Base-by-base conservation (phyloP, 2,888 invertebrate species). In the Agrypnus murinus region DNA sequence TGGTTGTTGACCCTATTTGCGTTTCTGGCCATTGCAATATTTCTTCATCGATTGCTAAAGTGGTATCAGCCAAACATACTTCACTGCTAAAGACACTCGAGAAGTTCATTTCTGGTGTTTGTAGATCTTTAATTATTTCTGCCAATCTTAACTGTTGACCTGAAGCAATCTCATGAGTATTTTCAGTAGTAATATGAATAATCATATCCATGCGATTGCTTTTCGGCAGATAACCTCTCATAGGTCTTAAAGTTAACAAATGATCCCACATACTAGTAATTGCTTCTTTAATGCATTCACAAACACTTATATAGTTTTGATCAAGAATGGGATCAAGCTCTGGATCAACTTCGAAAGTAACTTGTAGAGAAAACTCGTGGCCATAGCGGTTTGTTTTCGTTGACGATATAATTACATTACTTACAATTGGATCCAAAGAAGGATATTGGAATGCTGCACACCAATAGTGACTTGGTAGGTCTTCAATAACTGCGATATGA, bases 1-100 rank as follows among this genome's bases (percentile, higher is more conserved):
- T 87, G 0, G 87, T 84, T 34, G 87, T 85, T 59, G 87, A 86
- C 0, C 88, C 89, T 15, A 88, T 85, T 12, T 78, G 74, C 40
- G 87, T 87, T 65, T 86, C 75, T 57, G 86, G 86, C 88, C 88
- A 88, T 7, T 50, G 43, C 17, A 77, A 38, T 2, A 45, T 58
- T 7, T 50, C 60, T 2, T 55, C 53, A 43, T 72, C 57, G 2
- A 15, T 12, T 6, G 58, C 46, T 7, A 55, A 69, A 5, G 60
- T 58, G 0, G 45, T 67, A 0, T 17, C 19, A 8, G 8, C 9
- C 7, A 73, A 57, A 53, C 77, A 77, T 10, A 65, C n/a, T 9
- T 66, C 70, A 32, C 69, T 67, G 34, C 62, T 58, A 34, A 10
- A 45, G 59, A 58, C 8, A 3, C 34, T n/a, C 3, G 32, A 2